These are phyloP conservation scores for Xenops minutus DNA, from an alignment of 2,797 vertebrate genomes.

Conservation along the genomic window DNA sequence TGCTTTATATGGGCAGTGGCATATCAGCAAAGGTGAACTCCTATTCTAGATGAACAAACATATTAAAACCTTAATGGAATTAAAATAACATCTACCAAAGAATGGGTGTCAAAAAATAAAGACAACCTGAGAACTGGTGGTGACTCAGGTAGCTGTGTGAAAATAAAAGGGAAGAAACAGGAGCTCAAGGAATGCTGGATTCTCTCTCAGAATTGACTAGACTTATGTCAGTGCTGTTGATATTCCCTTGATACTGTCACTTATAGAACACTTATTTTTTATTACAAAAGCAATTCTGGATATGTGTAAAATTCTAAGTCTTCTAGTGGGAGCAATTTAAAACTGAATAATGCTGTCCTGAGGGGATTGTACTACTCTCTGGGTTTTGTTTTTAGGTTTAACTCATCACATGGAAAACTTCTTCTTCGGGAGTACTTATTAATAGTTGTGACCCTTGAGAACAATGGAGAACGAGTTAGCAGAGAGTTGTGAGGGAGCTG, in stretches of 20 bases:
- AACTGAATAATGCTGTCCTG: slow-evolving; percentile 52
- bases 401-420: slow-evolving; percentile 31
- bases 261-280: slow-evolving; percentile 70
- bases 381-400: slow-evolving; percentile 65
- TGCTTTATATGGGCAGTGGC: not conserved
- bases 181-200: not conserved
- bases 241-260: slow-evolving; percentile 55
- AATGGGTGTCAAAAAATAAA: not conserved
- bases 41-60: not conserved
- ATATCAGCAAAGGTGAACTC: not conserved
- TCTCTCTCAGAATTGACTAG: slow-evolving; percentile 17
- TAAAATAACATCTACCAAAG: not conserved
- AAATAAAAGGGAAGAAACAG: not conserved
- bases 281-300: slow-evolving; percentile 69
- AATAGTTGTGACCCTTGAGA: slow-evolving; percentile 19
- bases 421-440: slow-evolving; percentile 21
- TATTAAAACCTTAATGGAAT: not conserved
- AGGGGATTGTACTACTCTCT: slow-evolving; percentile 28
- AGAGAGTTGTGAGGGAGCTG: not conserved
- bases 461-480: not conserved
- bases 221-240: slow-evolving; percentile 16
- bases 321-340: slow-evolving; percentile 68
- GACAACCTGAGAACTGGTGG: not conserved
- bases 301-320: slow-evolving; percentile 46
- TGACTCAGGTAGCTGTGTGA: not conserved